Evolutionary conservation across 2,113 vertebrate species (phyloP), one percentile per base, ranked within the genome.

Genomic region (Podiceps cristatus): DNA sequence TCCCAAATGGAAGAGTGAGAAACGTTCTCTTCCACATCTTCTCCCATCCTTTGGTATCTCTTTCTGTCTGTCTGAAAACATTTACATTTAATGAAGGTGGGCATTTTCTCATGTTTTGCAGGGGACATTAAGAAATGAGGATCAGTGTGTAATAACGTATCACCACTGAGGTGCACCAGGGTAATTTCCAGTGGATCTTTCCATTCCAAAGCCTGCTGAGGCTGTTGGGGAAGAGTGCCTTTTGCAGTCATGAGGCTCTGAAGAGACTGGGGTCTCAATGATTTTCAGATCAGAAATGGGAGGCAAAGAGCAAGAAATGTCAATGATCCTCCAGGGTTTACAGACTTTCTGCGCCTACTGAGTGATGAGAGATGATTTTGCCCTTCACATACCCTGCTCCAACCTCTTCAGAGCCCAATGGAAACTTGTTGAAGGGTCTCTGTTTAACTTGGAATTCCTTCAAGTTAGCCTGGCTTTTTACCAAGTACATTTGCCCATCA

Each of bases 381-480:
- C 55, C 72, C 58, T 82, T 93, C 55, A 74, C 31, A 50, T 16
- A 40, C 40, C 29, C 40, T 60, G 6, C 25, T 85, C 7, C 68
- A 79, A 40, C 53, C 42, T 69, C 12, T 6, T 79, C 66, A 93
- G 52, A 90, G 47, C 14, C 27, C 33, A 29, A 5, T 7, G 14
- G 66, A 66, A 85, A 80, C 50, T 62, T 79, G 18, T 76, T 78
- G 66, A 85, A 93, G 67, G 5, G 7, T 88, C 45, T 71, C 40
- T 88, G 31, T 93, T 95, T 88, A 72, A 76, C 33, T 23, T 91
- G 84, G 56, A 93, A 91, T 59, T 82, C 66, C 49, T 74, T 84
- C 84, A 85, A 52, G 44, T 45, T 53, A 81, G 14, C 72, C 67
- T 87, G 80, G 77, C 56, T 42, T 75, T 74, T 47, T 74, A 49